Base-by-base conservation (phyloP, 2,113 vertebrate species). In the Hippotragus niger region DNA sequence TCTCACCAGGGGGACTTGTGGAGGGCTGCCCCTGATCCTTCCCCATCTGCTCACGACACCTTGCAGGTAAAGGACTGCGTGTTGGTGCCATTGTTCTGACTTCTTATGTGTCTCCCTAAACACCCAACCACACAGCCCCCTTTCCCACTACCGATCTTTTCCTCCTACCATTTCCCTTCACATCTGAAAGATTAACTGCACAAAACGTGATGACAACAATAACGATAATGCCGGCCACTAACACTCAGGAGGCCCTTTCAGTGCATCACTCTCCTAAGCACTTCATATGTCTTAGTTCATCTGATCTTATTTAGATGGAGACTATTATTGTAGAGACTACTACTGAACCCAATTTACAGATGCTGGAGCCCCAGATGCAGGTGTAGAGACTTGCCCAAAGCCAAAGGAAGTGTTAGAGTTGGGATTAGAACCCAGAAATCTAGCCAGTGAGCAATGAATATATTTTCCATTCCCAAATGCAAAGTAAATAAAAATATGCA, bases 371-470 rank as follows among this genome's bases (percentile, higher is more conserved):
- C 55, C 50, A 31, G 53, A 29, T 16, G 43, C 19, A 89, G 31
- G 3, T 40, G 14, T 11, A 52, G 7, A 47, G n/a, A n/a, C 55
- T 43, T 40, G 45, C 43, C 47, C 23, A 57, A 80, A 87, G 40
- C 33, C 86, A 52, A 3, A 40, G 33, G n/a, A 29, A 47, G 27
- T 19, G 16, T 33, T 36, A n/a, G 25, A 82, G 67, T 55, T 50
- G 60, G 47, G 17, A 95, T 81, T 94, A 95, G 81, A 94, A 94
- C 36, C 27, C 25, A 16, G 45, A 53, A 43, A 43, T 85, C 71
- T 45, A 74, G 55, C 6, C 31, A 96, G 76, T 9, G n/a, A 95
- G 17, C 27, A 80, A 76, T 23, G 21, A 21, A 9, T 13, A 27
- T 25, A 36, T 55, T 74, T 60, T 53, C 33, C 67, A 76, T 86